Evolutionary conservation across 1,140 invertebrate genomes (phyloP).

Genomic region (Nylanderia fulva): DNA sequence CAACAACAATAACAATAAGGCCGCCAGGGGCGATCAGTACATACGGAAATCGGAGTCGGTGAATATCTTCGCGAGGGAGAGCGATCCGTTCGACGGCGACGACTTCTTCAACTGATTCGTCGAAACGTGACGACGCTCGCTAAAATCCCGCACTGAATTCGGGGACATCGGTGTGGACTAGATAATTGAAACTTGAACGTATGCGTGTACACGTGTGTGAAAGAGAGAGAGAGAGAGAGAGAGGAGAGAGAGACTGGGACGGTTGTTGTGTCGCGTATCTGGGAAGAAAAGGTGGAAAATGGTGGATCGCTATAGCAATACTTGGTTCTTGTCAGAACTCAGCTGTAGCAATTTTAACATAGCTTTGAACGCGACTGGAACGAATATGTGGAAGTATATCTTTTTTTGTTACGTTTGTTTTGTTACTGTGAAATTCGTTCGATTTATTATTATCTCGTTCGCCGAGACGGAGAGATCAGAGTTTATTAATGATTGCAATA

Average conservation of each 20-base stretch:
- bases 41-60: conserved; percentile 95
- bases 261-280: conserved; percentile 20
- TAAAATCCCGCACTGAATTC: conserved; percentile 22
- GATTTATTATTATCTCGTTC: not conserved
- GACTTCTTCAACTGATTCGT: conserved; percentile 91
- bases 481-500: not conserved
- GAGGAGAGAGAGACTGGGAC: conserved; percentile 1
- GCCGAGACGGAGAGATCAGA: not conserved
- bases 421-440: conserved; percentile 10
- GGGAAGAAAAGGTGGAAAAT: conserved; percentile 35
- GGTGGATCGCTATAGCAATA: conserved; percentile 42
- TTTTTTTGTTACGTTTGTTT: conserved; percentile 14
- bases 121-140: not conserved
- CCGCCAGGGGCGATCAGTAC: conserved; percentile 83
- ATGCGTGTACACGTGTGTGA: too few species aligned
- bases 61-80: conserved; percentile 93
- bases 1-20: conserved; percentile 76
- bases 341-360: conserved; percentile 42
- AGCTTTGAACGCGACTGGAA: conserved; percentile 13
- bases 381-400: conserved; percentile 3
- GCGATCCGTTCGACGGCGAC: conserved; percentile 94
- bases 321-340: conserved; percentile 11
- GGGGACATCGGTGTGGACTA: conserved; percentile 21
- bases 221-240: not conserved
- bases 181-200: conserved; percentile 37